A percentile compares a stretch with the other conserved stretches of the same genome.
These are phyloP conservation scores for Gopherus flavomarginatus DNA, from an alignment of 2,113 vertebrate species.

Conservation along the genomic window DNA sequence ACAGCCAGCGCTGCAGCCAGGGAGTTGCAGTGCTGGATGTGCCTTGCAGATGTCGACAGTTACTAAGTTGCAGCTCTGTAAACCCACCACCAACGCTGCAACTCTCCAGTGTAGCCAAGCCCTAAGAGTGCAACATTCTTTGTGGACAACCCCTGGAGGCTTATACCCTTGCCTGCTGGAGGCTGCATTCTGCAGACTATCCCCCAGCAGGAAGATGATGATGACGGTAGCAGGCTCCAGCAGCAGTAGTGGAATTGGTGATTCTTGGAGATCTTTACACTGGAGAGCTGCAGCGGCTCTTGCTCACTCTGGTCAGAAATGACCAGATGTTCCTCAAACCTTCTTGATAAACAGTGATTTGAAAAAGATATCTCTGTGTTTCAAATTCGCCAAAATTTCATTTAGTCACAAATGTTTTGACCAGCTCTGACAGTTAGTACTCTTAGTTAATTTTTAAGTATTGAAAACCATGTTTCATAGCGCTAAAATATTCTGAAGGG, in stretches of 20 bases:
- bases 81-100: no score
- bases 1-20: no score
- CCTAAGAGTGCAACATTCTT: background rate
- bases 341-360: background rate
- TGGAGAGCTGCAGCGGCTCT: background rate
- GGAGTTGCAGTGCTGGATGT: no score
- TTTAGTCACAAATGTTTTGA: background rate
- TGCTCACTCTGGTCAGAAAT: background rate
- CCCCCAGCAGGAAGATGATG: background rate
- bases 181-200: background rate
- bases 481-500: background rate
- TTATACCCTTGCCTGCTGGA: background rate
- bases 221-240: background rate
- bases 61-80: no score
- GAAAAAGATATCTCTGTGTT: background rate
- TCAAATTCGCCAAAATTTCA: background rate
- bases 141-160: background rate
- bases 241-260: background rate
- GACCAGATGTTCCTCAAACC: background rate
- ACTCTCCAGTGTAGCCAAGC: no score
- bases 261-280: background rate
- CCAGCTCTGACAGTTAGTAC: background rate
- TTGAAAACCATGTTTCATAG: accelerated
- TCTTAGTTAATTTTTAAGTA: background rate
- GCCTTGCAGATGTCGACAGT: no score